Evolutionary conservation across 1,140 invertebrate genomes (phyloP), one percentile per base, ranked within the genome.

Genomic region (Octopus bimaculoides): DNA sequence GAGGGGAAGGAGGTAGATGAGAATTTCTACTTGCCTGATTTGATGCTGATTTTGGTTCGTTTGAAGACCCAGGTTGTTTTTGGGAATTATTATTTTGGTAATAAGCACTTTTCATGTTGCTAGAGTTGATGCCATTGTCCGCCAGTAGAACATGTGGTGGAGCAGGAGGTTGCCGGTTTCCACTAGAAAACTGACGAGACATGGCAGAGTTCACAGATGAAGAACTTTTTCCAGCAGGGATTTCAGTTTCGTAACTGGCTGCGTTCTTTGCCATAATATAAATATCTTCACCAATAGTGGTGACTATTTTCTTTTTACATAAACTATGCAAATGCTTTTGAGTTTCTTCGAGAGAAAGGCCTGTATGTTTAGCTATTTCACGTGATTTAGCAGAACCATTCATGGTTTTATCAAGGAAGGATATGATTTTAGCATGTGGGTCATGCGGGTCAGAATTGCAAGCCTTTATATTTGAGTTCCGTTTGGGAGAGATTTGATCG

Each of bases 21-120:
- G 74, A 75, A 14, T 20, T 71, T 71, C 66, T 71, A 20, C 61
- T 54, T 53, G 54, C 79, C 76, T 80, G 79, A 41, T 55, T 66
- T 52, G 78, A 54, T 56, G 79, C 77, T 77, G 77, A 54, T 56
- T 56, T 61, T 26, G 53, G 54, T 71, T 71, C 66, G 26, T 14
- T 71, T 14, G 20, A 78, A 80, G 66, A 82, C 79, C 78, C 79
- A 71, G 78, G 78, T 71, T 80, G 78, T 80, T 77, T 78, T 75
- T 79, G 79, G 79, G 78, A 73, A 77, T 78, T 81, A 71, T 79
- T 77, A 78, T 75, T 74, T 78, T 77, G 79, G 78, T 20, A 80
- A 79, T 79, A 78, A 75, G 56, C 77, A 77, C 69, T 80, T 77
- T 74, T 79, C 79, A 12, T 61, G 54, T 17, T 76, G 77, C 66